A percentile compares a stretch with the other conserved stretches of the same genome.
Evolutionary conservation across 2,113 vertebrate genomes (phyloP).

Genomic region (Isurus oxyrinchus): DNA sequence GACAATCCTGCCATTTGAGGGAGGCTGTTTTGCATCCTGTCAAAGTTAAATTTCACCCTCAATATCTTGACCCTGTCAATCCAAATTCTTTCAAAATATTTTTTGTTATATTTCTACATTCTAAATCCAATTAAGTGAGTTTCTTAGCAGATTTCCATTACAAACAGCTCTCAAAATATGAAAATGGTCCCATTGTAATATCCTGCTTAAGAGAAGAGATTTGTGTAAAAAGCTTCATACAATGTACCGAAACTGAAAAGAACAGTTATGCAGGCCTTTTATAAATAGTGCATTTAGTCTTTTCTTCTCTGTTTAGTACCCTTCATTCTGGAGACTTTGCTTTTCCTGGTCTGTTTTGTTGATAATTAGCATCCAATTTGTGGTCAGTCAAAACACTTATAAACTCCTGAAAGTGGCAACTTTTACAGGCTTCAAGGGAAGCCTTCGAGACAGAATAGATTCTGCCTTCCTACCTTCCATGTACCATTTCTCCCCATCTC

Average conservation of each 20-base stretch:
- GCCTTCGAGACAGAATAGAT: not conserved
- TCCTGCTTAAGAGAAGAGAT: not conserved
- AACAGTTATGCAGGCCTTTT: not conserved
- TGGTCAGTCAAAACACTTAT: not conserved
- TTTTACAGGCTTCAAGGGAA: not conserved
- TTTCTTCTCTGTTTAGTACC: not conserved
- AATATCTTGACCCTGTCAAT: not conserved
- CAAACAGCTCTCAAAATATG: not conserved
- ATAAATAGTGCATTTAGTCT: not conserved
- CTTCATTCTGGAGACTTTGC: not conserved
- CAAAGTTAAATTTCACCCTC: not conserved
- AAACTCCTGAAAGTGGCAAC: not conserved
- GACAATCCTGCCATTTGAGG: too few relatives aligned
- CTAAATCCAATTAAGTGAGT: not conserved
- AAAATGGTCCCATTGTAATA: not conserved
- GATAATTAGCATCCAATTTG: not conserved
- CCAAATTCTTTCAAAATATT: not conserved
- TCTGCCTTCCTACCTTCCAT: not conserved
- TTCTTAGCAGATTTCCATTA: not conserved
- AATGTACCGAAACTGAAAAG: not conserved
- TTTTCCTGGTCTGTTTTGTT: not conserved
- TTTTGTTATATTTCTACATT: not conserved
- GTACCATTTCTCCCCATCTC: not conserved
- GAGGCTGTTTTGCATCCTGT: not conserved
- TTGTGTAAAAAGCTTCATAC: not conserved